These are phyloP conservation scores for Aphidius ervi DNA, from an alignment of 1,140 invertebrate genomes.

Conservation along the genomic window DNA sequence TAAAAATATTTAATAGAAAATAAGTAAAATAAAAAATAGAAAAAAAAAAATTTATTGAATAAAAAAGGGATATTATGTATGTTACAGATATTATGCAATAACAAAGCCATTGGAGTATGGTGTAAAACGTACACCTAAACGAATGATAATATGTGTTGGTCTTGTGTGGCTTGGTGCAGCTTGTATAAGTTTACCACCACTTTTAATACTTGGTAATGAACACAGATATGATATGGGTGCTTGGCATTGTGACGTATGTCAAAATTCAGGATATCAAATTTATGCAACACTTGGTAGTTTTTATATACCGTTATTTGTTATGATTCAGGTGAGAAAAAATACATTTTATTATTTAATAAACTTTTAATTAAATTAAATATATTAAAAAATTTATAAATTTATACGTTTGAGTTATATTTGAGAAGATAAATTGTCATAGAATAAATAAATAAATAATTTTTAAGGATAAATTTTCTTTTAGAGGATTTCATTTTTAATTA, in stretches of 20 bases:
- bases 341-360: background rate
- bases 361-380: too few species aligned
- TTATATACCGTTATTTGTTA: slow-evolving; percentile 83
- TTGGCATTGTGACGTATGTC: slow-evolving; percentile 72
- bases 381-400: too few species aligned
- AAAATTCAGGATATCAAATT: slow-evolving; percentile 84
- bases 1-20: too few species aligned
- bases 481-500: too few species aligned
- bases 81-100: slow-evolving; percentile 76
- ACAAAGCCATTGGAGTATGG: slow-evolving; percentile 87
- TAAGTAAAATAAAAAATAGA: too few species aligned
- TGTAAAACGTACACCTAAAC: slow-evolving; percentile 76
- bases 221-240: slow-evolving; percentile 59
- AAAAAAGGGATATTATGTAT: background rate
- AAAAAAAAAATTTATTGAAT: too few species aligned
- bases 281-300: slow-evolving; percentile 88
- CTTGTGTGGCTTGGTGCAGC: slow-evolving; percentile 87
- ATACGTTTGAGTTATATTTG: too few species aligned
- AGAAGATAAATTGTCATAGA: too few species aligned
- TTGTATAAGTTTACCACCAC: slow-evolving; percentile 82
- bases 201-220: slow-evolving; percentile 85
- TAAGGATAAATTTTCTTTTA: too few species aligned
- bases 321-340: slow-evolving; percentile 65
- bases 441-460: too few species aligned
- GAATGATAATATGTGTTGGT: slow-evolving; percentile 80